phyloP scores from a whole-genome alignment of 2,797 vertebrate species.

The Sorex maritimensis region DNA sequence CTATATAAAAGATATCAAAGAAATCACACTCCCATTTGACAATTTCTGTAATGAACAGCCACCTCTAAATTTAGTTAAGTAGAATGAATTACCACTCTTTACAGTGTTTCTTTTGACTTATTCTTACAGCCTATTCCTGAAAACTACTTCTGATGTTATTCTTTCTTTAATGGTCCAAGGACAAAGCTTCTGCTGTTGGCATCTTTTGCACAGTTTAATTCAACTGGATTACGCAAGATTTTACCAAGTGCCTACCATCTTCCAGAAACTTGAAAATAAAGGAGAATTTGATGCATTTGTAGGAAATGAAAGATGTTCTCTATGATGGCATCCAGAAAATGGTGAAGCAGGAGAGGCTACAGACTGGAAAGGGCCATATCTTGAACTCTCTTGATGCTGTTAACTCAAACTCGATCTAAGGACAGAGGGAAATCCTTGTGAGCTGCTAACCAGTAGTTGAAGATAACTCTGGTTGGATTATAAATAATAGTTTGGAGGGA shows the following conservation, averaged over 20 bases:
- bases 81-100: slow-evolving; percentile 3
- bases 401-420: background rate
- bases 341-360: background rate
- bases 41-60: slow-evolving; percentile 7
- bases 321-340: background rate
- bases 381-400: background rate
- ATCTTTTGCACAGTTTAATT: slow-evolving; percentile 35
- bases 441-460: background rate
- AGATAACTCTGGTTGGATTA: slow-evolving; percentile 2
- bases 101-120: background rate
- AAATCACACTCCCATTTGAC: background rate
- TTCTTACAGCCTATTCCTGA: background rate
- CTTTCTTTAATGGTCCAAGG: slow-evolving; percentile 46
- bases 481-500: background rate
- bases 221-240: slow-evolving; percentile 36
- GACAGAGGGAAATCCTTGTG: background rate
- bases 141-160: slow-evolving; percentile 16
- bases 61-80: background rate
- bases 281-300: background rate
- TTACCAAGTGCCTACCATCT: background rate
- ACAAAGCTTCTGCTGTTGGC: background rate
- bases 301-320: background rate
- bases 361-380: background rate
- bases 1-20: background rate
- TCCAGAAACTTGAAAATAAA: slow-evolving; percentile 19